Percentiles rank a stretch among this genome's conserved stretches.
Conservation (phyloP, 2,113 vertebrate genomes). For the Tichodroma muraria region DNA sequence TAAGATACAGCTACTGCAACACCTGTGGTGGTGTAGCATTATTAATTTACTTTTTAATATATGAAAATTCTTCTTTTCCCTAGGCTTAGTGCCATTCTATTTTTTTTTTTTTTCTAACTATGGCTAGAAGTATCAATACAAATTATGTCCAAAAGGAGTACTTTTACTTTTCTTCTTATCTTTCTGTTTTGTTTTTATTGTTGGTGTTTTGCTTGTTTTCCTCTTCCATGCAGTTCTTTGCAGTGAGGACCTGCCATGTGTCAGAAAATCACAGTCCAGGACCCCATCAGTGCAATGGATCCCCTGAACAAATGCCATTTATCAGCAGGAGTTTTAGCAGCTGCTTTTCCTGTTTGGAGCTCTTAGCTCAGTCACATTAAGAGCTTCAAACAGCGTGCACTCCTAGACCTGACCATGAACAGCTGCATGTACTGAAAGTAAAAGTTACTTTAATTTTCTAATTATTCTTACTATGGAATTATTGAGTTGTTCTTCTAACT, state of each 20-base stretch:
- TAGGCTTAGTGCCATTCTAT: neutral
- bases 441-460: neutral
- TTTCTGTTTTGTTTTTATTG: neutral
- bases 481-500: neutral
- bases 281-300: neutral
- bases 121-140: neutral
- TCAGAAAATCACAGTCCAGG: neutral
- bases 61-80: neutral
- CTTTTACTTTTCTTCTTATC: neutral
- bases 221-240: fast-evolving
- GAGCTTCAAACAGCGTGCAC: neutral
- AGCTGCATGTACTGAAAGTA: neutral
- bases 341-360: neutral
- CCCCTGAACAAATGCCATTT: neutral
- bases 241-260: neutral
- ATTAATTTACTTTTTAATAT: neutral
- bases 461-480: neutral
- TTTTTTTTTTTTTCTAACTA: neutral
- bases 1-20: neutral
- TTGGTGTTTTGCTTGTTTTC: too few species aligned
- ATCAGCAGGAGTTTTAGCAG: neutral
- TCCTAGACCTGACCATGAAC: too few species aligned
- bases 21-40: neutral
- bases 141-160: neutral
- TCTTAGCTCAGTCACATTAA: neutral